Evolutionary conservation across 2,113 vertebrate genomes (phyloP), one percentile per base, ranked within the genome.

Genomic region (Trogon melanurus): DNA sequence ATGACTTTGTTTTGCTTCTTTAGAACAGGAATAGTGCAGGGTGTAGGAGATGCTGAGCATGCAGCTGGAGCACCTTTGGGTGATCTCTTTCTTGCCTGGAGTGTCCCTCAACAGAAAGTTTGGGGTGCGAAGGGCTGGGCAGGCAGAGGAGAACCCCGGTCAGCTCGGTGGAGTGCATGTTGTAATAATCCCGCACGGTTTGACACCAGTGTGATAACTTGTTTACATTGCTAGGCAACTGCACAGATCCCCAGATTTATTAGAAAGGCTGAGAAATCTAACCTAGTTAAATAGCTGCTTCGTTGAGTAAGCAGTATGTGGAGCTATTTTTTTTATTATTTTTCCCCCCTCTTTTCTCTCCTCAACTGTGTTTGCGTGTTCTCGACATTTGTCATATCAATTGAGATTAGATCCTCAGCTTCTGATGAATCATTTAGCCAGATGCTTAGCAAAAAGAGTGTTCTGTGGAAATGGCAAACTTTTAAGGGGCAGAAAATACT

Each of bases 201-300:
- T 44, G 48, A 58, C 54, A 91, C 81, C 72, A 3, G 54, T 66
- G 6, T 11, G 50, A 22, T 15, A 60, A 72, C 80, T 8, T 26
- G 65, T 92, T 91, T 80, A 89, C 61, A 83, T 93, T 85, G 94
- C 84, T 60, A 91, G 90, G 93, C 89, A 95, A 96, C 97, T 47
- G 80, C 76, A 17, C 45, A 9, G 41, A 18, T 48, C 73, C 5
- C 1, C 48, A 29, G 86, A 80, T 90, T 85, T 89, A 73, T 93
- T 89, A 69, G 79, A 73, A 92, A 71, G 91, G 23, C 22, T 58
- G 65, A 65, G 85, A 70, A 74, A 91, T 67, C 54, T 48, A 75
- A 56, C 86, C 85, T 71, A 78, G 85, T 83, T 93, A 83, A 85
- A 73, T 16, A 66, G 82, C 56, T 88, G 13, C 96, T 89, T 26